Conservation (phyloP, 2,888 invertebrate species). For the Falcaria lacertinaria region DNA sequence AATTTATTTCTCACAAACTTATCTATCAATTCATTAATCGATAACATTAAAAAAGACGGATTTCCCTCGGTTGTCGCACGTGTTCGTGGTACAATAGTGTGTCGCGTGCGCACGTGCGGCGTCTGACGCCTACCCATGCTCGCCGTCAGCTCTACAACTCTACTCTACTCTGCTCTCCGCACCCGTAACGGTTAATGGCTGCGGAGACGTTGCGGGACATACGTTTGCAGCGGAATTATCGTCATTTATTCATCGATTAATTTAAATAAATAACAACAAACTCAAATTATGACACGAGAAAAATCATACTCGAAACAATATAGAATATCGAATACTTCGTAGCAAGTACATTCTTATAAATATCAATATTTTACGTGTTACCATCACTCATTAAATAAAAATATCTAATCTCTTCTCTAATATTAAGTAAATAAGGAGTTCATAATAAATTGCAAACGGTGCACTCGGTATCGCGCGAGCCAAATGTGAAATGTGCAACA, state of each 20-base stretch:
- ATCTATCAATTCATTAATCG: conserved; percentile 73
- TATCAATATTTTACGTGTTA: conserved; percentile 69
- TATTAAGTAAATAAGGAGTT: conserved; percentile 71
- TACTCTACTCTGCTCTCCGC: background rate
- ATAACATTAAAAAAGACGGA: conserved; percentile 70
- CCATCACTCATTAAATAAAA: conserved; percentile 76
- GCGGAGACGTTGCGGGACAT: conserved; percentile 22
- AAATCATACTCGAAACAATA: conserved; percentile 66
- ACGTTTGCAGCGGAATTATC: conserved; percentile 37
- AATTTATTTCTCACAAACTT: conserved; percentile 78
- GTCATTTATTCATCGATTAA: conserved; percentile 61
- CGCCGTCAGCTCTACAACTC: conserved; percentile 24
- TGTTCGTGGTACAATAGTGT: conserved; percentile 31
- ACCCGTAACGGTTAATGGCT: background rate
- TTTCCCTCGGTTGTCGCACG: conserved; percentile 50
- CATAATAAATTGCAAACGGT: conserved; percentile 66
- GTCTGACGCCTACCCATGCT: conserved; percentile 8
- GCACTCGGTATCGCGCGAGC: conserved; percentile 33
- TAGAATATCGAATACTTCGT: conserved; percentile 70
- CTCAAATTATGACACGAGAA: conserved; percentile 73
- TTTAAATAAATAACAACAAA: conserved; percentile 74
- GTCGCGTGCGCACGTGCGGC: conserved; percentile 15
- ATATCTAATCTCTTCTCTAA: conserved; percentile 75
- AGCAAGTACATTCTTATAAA: conserved; percentile 72
- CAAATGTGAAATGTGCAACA: conserved; percentile 6